Evolutionary conservation across 2,888 invertebrate genomes (phyloP).

Genomic region (Microplitis deprimator): DNA sequence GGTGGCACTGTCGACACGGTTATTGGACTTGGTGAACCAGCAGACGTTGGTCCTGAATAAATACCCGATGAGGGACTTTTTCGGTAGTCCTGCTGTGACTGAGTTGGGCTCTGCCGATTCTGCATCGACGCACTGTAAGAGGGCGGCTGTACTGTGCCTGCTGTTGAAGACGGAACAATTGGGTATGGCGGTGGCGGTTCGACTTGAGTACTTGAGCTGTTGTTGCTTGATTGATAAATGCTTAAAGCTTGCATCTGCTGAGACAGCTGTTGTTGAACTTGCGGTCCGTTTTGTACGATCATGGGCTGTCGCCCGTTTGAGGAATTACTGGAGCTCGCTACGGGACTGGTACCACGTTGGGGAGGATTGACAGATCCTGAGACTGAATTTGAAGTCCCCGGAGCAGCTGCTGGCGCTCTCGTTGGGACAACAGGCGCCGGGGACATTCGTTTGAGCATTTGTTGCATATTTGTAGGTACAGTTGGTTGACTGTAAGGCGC

Average conservation of each 20-base stretch:
- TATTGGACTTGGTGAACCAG: slow-evolving; percentile 88
- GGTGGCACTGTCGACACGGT: slow-evolving; percentile 79
- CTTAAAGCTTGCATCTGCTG: slow-evolving; percentile 91
- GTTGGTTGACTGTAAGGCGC: slow-evolving; percentile 72
- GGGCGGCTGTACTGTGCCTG: slow-evolving; percentile 83
- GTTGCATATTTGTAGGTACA: slow-evolving; percentile 79
- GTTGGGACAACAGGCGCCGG: slow-evolving; percentile 81
- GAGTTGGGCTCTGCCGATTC: slow-evolving; percentile 89
- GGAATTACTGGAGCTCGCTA: slow-evolving; percentile 70
- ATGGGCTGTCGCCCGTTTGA: slow-evolving; percentile 80
- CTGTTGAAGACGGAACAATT: slow-evolving; percentile 73
- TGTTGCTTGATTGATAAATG: slow-evolving; percentile 77
- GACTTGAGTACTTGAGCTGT: slow-evolving; percentile 66
- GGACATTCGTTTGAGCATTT: slow-evolving; percentile 83
- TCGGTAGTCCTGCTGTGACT: slow-evolving; percentile 83
- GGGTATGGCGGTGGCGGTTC: slow-evolving; percentile 74
- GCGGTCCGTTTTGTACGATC: slow-evolving; percentile 85
- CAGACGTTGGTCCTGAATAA: slow-evolving; percentile 87
- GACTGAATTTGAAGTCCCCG: slow-evolving; percentile 67
- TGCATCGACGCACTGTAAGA: slow-evolving; percentile 90
- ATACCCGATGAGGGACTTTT: slow-evolving; percentile 91
- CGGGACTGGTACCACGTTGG: slow-evolving; percentile 83
- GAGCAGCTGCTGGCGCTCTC: slow-evolving; percentile 78
- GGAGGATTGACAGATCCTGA: slow-evolving; percentile 71
- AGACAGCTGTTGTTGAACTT: slow-evolving; percentile 85